Evolutionary conservation across 2,888 invertebrate species (phyloP).

Genomic region (Erebia aethiops): DNA sequence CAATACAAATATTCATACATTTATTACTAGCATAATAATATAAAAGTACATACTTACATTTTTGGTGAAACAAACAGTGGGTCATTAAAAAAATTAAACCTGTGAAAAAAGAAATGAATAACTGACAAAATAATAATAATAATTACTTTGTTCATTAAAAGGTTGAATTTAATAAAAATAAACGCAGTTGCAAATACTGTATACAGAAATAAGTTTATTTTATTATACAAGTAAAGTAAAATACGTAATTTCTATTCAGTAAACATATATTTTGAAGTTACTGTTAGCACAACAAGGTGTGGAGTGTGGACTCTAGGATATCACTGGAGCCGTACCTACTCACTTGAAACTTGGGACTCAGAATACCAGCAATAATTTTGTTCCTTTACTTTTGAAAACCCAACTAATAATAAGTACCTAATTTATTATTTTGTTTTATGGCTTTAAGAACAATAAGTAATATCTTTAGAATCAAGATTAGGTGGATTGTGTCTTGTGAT

Average conservation of each 20-base stretch:
- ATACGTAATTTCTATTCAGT: neutral
- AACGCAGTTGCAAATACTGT: conserved; percentile 15
- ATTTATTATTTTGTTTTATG: no score
- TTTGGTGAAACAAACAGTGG: conserved; percentile 15
- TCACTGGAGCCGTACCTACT: no score
- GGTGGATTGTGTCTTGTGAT: neutral
- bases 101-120: neutral
- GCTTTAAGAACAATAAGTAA: neutral
- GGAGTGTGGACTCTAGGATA: neutral
- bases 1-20: conserved; percentile 6
- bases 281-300: neutral
- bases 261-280: neutral
- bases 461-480: neutral
- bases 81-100: neutral
- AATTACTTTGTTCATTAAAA: neutral
- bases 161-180: conserved; percentile 6
- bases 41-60: conserved; percentile 14
- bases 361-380: no score
- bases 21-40: conserved; percentile 33
- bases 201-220: neutral
- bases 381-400: no score
- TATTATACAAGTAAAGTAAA: neutral
- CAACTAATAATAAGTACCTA: no score
- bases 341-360: no score
- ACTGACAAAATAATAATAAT: neutral